Evolutionary conservation across 2,797 vertebrate genomes (phyloP).

Genomic region (Falco naumanni): DNA sequence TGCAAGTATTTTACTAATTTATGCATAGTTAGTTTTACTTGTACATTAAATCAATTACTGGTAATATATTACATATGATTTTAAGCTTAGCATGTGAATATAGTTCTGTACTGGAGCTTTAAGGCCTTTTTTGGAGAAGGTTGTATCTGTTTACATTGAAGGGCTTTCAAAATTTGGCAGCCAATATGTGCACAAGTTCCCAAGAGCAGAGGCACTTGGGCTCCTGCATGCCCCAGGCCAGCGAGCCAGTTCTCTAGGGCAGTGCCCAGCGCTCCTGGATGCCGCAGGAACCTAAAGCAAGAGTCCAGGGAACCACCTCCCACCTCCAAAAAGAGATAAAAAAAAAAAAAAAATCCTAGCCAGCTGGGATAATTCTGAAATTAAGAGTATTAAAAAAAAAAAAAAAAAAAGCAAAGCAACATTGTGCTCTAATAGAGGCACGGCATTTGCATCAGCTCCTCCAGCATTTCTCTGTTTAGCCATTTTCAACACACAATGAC

Average conservation of each 20-base stretch:
- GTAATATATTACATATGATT: conserved; percentile 22
- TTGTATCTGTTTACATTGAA: not conserved
- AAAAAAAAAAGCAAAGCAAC: not conserved
- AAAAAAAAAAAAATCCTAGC: not conserved
- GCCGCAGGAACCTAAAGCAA: not conserved
- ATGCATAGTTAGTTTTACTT: conserved; percentile 43
- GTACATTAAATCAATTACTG: conserved; percentile 37
- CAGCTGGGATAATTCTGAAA: not conserved
- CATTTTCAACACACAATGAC: not conserved
- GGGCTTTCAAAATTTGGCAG: conserved; percentile 43
- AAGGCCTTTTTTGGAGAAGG: conserved; percentile 26
- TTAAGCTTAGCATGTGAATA: conserved; percentile 15
- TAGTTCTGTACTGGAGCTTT: not conserved
- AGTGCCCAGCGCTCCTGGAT: not conserved
- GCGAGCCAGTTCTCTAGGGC: rapidly evolving
- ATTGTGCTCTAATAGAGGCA: not conserved
- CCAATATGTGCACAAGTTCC: not conserved
- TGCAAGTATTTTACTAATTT: conserved; percentile 49
- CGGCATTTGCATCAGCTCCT: not conserved
- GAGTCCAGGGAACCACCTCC: not conserved
- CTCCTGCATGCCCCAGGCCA: not conserved
- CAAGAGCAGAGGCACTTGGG: not conserved
- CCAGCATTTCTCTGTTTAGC: not conserved
- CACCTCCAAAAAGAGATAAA: not conserved
- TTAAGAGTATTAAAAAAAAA: not conserved